Evolutionary conservation across 2,113 vertebrate species (phyloP).

Genomic region (Sinocyclocheilus maitianheensis): DNA sequence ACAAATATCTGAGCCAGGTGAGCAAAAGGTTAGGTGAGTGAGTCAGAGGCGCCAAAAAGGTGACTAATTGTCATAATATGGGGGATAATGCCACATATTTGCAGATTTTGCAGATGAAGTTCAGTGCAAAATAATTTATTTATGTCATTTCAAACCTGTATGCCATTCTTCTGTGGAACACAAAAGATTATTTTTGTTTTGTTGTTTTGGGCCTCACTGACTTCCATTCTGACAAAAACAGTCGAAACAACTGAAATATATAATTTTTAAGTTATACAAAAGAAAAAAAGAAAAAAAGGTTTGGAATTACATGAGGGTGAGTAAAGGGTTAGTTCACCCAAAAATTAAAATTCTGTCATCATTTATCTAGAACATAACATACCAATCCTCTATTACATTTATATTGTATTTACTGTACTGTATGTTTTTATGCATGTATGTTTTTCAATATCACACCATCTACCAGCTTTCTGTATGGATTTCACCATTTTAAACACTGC

Average conservation of each 20-base stretch:
- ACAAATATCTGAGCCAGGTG: not conserved
- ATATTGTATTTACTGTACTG: too few relatives aligned
- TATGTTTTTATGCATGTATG: too few relatives aligned
- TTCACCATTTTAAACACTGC: not conserved
- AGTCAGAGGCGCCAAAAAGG: not conserved
- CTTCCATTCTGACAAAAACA: not conserved
- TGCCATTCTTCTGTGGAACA: not conserved
- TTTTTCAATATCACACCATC: not conserved
- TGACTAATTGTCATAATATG: not conserved
- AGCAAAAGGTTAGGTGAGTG: not conserved
- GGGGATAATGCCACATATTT: not conserved
- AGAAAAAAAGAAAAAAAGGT: not conserved
- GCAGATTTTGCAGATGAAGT: not conserved
- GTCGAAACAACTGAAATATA: not conserved
- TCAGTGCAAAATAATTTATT: not conserved
- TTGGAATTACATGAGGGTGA: not conserved
- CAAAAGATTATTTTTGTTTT: not conserved
- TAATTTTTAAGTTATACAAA: not conserved
- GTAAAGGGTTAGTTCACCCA: not conserved
- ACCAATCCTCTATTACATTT: too few relatives aligned
- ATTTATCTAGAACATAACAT: not conserved
- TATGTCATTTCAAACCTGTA: not conserved
- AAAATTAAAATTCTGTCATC: not conserved
- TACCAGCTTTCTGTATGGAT: not conserved
- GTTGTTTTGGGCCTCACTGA: not conserved